Conservation (phyloP, 2,113 vertebrate species). For the Puma concolor region DNA sequence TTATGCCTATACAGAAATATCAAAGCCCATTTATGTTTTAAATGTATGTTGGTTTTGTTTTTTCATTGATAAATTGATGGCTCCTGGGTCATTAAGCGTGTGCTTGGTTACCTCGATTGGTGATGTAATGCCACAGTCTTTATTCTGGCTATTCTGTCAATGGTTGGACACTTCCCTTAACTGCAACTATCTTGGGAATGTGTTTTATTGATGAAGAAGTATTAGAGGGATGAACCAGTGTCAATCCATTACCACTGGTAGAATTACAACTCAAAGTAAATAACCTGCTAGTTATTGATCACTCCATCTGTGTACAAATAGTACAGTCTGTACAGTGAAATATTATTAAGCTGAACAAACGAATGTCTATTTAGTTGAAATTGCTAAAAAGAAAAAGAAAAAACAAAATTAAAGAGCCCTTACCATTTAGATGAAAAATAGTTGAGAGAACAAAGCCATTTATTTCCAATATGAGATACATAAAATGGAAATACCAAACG, state of each 20-base stretch:
- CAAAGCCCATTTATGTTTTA: not conserved
- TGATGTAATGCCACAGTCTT: not conserved
- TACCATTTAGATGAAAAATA: conserved; percentile 43
- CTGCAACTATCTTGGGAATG: not conserved
- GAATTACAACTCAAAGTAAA: not conserved
- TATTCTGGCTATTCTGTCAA: not conserved
- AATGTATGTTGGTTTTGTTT: not conserved
- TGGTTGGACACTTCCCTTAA: not conserved
- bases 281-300: not conserved
- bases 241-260: not conserved
- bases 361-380: not conserved
- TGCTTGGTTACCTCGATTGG: not conserved
- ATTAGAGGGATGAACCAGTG: not conserved
- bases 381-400: not conserved
- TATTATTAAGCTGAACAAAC: conserved; percentile 8
- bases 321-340: not conserved
- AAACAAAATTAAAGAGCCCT: not conserved
- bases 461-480: not conserved
- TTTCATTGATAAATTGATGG: not conserved
- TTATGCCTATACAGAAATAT: not conserved
- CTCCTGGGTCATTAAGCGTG: not conserved
- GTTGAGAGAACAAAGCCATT: conserved; percentile 35
- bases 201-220: not conserved
- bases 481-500: conserved; percentile 59
- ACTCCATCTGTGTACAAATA: not conserved